Conservation (phyloP, 1,140 invertebrate genomes). For the Dufourea novaeangliae region DNA sequence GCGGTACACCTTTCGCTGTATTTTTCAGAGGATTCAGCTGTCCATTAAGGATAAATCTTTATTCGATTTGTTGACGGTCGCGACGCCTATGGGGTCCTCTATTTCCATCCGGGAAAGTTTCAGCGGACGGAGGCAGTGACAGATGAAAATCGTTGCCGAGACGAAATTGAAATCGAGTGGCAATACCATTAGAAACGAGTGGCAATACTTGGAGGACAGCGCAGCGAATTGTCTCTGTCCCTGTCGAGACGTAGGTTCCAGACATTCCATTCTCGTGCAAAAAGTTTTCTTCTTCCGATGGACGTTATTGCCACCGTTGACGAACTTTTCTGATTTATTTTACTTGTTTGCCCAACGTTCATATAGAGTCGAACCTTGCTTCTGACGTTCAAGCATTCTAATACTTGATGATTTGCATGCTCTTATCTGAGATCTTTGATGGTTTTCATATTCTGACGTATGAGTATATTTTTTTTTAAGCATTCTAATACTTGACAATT, state of each 20-base stretch:
- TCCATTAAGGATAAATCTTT: constrained; percentile 2
- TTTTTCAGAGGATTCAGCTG: background rate
- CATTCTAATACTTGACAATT: too few relatives aligned
- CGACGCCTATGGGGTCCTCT: constrained; percentile 11
- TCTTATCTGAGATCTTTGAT: too few relatives aligned
- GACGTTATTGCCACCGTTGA: too few relatives aligned
- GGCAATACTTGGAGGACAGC: constrained; percentile 44
- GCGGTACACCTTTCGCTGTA: background rate
- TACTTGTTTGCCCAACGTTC: constrained; percentile 11
- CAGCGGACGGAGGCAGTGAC: constrained; percentile 17
- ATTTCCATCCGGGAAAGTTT: constrained; percentile 41
- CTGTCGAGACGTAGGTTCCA: constrained; percentile 21
- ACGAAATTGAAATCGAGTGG: constrained; percentile 63
- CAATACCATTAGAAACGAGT: constrained; percentile 61
- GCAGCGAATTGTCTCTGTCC: constrained; percentile 48
- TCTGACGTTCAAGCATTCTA: too few relatives aligned
- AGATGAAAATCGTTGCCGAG: constrained; percentile 52
- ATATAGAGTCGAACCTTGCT: too few relatives aligned
- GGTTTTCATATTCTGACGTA: too few relatives aligned
- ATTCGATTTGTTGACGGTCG: constrained; percentile 11
- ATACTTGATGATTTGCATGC: too few relatives aligned
- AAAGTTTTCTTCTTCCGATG: constrained; percentile 33
- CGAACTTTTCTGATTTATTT: background rate
- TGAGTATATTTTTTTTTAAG: too few relatives aligned
- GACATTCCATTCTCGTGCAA: constrained; percentile 2